Evolutionary conservation across 92 coral and sea anemone genomes (phyloP), one percentile per base, ranked within the genome.

Genomic region (Parazoanthus darwini): DNA sequence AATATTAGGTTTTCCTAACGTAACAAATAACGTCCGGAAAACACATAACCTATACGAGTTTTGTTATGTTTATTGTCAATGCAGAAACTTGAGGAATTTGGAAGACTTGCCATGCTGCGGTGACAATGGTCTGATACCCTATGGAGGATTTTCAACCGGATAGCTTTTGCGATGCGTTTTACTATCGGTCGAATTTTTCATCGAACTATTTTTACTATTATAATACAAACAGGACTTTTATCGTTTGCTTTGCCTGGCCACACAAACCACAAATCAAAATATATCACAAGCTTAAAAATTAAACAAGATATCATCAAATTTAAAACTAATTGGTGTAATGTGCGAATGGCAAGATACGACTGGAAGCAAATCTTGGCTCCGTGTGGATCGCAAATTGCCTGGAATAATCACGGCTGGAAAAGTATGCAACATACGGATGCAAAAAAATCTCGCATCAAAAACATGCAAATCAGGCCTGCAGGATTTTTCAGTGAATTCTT

Each of bases 331-430:
- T 95, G 98, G 98, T 95, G 98, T 75, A 68, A 89, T 36, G 88
- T 83, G 81, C 93, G 96, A 58, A 86, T 92, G 86, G 88, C 81
- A 48, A 88, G 96, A 8, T 95, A 95, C 78, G 96, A 93, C 68
- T 95, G 94, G 94, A 93, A 90, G 74, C 84, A 85, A 35, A 76
- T 85, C 51, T 88, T 92, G 73, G 67, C 92, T 72, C 94, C 90
- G 13, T 95, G 98, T 43, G 78, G 78, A 3, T 42, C 79, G 42
- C 25, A 1, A 26, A 68, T 70, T 68, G 87, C 87, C 65, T 84
- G 87, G 87, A 29, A 71, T 39, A 48, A 44, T 4, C 74, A 42
- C 16, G 13, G 43, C 16, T 46, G 78, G 79, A 71, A 44, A 43
- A 33, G 66, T 5, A 48, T 8, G 2, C 67, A 67, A 1, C 87